Evolutionary conservation across 2,113 vertebrate species (phyloP), one percentile per base, ranked within the genome.

Genomic region (Limanda limanda): DNA sequence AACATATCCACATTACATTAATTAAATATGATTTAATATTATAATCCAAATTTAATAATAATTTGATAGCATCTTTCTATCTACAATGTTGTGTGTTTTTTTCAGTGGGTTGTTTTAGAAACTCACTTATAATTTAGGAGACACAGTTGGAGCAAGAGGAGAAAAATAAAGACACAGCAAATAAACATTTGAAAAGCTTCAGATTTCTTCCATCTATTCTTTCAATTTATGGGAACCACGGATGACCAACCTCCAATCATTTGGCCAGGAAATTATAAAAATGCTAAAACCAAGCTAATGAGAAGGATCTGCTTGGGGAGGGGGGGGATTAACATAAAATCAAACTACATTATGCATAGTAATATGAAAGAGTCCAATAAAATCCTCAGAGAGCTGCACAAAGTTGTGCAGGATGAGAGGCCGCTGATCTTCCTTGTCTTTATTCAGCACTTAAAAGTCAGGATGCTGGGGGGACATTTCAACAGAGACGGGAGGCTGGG

Each of bases 361-460:
- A 31, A 68, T 65, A 81, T 67, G 15, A 76, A 74, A 63, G n/a
- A 63, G 76, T 2, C 2, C 66, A 0, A 1, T 64, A 21, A n/a
- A 84, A 60, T 65, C 61, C 57, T 57, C 12, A 6, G 69, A 63
- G 64, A 72, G 48, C 27, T 21, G 69, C 15, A 27, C 35, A 40
- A 21, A 76, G 57, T 20, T 62, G 60, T 76, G 2, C 20, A 52
- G 45, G 24, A 59, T 59, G 63, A 82, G 57, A 61, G 82, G 70
- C 51, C 71, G 18, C 69, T 75, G 71, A 79, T 77, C 54, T 63
- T 71, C 56, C 20, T 24, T 51, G 59, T 79, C 68, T 68, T 89
- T 75, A 80, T 78, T 73, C 82, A 78, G 73, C 63, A 60, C 63
- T 84, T 82, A 82, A 66, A 78, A 82, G 76, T 79, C 57, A 18